These are phyloP conservation scores for Syritta pipiens DNA, from an alignment of 2,888 invertebrate species.

Conservation along the genomic window DNA sequence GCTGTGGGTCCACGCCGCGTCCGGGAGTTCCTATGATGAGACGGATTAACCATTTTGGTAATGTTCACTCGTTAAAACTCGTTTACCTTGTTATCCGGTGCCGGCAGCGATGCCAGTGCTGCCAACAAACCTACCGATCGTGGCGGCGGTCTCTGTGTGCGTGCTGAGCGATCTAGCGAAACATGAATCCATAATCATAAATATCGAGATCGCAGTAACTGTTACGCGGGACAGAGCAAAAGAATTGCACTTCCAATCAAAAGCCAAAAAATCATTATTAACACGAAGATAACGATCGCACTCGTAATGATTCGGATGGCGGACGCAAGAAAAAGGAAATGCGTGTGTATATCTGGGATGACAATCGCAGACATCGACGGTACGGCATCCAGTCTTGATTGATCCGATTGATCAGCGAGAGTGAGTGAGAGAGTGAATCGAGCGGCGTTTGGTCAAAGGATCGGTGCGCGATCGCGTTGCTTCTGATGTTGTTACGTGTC, in stretches of 20 bases:
- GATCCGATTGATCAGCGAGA: conserved; percentile 18
- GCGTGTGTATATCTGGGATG: conserved; percentile 18
- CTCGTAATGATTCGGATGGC: conserved; percentile 30
- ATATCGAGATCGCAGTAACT: conserved; percentile 47
- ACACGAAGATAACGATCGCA: conserved; percentile 39
- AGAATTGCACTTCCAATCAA: conserved; percentile 44
- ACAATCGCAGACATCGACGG: conserved; percentile 13
- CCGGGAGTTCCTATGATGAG: conserved; percentile 54
- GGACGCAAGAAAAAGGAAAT: neutral
- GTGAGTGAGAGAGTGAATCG: too few relatives aligned
- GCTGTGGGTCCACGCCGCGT: conserved; percentile 34
- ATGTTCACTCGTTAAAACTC: conserved; percentile 71
- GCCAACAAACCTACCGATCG: too few relatives aligned
- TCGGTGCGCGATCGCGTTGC: neutral
- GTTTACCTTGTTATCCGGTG: conserved; percentile 71
- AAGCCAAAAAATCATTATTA: conserved; percentile 50
- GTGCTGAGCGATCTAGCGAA: conserved; percentile 14
- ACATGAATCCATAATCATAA: conserved; percentile 56
- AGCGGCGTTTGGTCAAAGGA: conserved; percentile 35
- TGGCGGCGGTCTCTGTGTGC: too few relatives aligned
- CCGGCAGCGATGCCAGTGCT: conserved; percentile 10
- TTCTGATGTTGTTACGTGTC: conserved; percentile 31
- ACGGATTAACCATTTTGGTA: conserved; percentile 71
- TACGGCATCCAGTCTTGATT: conserved; percentile 28
- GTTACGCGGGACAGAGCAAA: conserved; percentile 25